Evolutionary conservation across 1,140 invertebrate genomes (phyloP), one percentile per base, ranked within the genome.

Genomic region (Drosophila lacertosa): DNA sequence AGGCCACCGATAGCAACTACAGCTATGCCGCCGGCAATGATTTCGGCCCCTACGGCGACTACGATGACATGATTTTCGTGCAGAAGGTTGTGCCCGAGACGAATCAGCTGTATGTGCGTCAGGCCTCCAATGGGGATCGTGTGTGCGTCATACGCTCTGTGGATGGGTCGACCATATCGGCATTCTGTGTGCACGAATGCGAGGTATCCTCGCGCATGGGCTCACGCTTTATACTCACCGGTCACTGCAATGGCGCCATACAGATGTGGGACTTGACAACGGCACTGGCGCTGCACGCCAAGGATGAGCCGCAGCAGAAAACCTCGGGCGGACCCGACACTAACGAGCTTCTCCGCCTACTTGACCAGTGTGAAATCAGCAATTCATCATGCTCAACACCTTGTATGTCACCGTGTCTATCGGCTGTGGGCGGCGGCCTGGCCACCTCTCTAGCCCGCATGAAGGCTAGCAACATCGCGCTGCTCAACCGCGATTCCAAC

Each of bases 211-310:
- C 95, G 89, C 93, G 97, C 32, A 97, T 98, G 95, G 97, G 97
- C 2, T 97, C 97, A 10, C 91, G 98, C 63, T 97, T 98, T 84
- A 95, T 99, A 77, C 96, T 99, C 74, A 99, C 98, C 13, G 98
- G 98, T 4, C 98, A 99, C 91, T 95, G 95, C 13, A 98, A 97
- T 90, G 98, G 98, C 45, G 96, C 96, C 50, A 96, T 99, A 77
- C 98, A 99, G 93, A 98, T 99, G 96, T 99, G 98, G 98, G 98
- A 99, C 92, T 93, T 99, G 29, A 99, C 97, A 2, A 99, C 97
- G 7, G 98, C 98, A 44, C 92, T 99, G 15, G 97, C 99, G 92
- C 93, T 96, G 55, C 93, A 94, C 84, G 92, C 94, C 80, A 95
- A 96, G 93, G 92, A 93, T 80, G 92, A 93, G 91, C 92, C 93